A percentile compares a stretch with the other conserved stretches of the same genome.
Conservation (phyloP, 2,888 invertebrate genomes). For the Cataglyphis rosenhaueri region DNA sequence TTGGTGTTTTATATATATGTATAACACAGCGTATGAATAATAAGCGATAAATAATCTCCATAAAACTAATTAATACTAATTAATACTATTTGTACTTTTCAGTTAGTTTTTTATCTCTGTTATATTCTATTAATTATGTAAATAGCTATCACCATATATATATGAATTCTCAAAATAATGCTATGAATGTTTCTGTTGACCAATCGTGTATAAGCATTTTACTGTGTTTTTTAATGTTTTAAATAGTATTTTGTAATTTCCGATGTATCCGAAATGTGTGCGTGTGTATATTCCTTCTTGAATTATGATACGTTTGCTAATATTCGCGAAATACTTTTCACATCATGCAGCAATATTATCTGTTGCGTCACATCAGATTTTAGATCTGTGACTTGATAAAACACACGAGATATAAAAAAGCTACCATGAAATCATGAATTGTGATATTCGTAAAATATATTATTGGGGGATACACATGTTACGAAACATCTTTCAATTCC, state of each 20-base stretch:
- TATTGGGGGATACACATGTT: neutral
- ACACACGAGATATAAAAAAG: slow-evolving; percentile 15
- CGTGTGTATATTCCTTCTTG: neutral
- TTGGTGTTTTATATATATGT: neutral
- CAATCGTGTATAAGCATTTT: slow-evolving; percentile 23
- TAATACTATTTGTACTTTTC: neutral
- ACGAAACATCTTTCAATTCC: neutral
- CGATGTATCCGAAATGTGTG: neutral
- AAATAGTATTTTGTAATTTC: slow-evolving; percentile 22
- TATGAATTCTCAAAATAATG: slow-evolving; percentile 10
- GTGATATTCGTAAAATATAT: slow-evolving; percentile 2
- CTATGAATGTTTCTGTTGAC: neutral
- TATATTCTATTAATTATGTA: slow-evolving; percentile 19
- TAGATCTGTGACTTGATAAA: slow-evolving; percentile 48
- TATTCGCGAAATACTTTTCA: slow-evolving; percentile 20
- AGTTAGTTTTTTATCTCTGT: neutral
- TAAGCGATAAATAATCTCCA: neutral
- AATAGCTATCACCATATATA: neutral
- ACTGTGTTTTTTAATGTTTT: neutral
- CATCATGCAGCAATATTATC: neutral
- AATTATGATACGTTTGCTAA: slow-evolving; percentile 20
- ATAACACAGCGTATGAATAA: neutral
- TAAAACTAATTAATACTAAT: neutral
- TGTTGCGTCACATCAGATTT: slow-evolving; percentile 46
- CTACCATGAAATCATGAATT: slow-evolving; percentile 42